Evolutionary conservation across 2,113 vertebrate species (phyloP).

Genomic region (Brachyhypopomus occidentalis): DNA sequence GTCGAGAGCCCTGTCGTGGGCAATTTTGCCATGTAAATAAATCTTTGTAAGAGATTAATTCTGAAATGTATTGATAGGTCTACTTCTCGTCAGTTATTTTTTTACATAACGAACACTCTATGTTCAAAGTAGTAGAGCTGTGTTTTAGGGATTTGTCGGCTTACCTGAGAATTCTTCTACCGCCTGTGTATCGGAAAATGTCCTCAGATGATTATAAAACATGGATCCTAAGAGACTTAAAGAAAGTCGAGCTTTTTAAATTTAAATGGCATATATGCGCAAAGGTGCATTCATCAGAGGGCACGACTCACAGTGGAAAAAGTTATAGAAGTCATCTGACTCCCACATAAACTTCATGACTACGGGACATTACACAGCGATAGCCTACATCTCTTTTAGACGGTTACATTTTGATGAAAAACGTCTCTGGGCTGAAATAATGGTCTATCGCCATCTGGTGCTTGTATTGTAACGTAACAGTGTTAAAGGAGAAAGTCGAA

Average conservation of each 20-base stretch:
- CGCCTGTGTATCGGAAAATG: not conserved
- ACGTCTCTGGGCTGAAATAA: too few species aligned
- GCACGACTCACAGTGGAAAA: constrained; percentile 43
- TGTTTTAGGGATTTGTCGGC: not conserved
- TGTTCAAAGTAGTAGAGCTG: not conserved
- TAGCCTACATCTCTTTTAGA: too few species aligned
- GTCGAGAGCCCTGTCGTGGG: too few species aligned
- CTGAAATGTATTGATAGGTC: too few species aligned
- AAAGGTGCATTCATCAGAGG: constrained; percentile 21
- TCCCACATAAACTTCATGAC: not conserved
- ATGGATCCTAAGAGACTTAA: not conserved
- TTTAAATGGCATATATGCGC: constrained; percentile 27
- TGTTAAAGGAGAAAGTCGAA: too few species aligned
- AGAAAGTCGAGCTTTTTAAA: constrained; percentile 1
- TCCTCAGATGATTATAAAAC: constrained; percentile 13
- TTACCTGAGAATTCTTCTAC: constrained; percentile 16
- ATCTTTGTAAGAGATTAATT: not conserved
- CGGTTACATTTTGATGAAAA: too few species aligned
- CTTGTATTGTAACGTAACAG: too few species aligned
- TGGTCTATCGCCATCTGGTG: too few species aligned
- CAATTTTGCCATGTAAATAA: not conserved
- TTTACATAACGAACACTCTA: too few species aligned
- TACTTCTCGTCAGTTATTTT: too few species aligned
- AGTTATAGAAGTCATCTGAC: constrained; percentile 46
- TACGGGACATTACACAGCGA: too few species aligned